Conservation (phyloP, 92 coral and sea anemone species). For the Zoanthus sansibaricus region DNA sequence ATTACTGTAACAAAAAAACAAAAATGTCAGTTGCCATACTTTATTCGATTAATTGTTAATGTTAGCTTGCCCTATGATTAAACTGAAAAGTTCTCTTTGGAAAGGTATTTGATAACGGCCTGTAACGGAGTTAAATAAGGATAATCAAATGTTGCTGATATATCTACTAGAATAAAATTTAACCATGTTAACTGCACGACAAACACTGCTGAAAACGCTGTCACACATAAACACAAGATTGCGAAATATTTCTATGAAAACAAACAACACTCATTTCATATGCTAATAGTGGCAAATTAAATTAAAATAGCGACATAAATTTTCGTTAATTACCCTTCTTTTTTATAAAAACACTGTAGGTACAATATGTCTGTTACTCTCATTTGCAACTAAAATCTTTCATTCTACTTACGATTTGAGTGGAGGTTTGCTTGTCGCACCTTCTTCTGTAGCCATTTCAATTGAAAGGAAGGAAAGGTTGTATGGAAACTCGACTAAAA, state of each 20-base stretch:
- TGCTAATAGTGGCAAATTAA: background rate
- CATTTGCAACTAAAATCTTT: too few relatives aligned
- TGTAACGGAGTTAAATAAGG: background rate
- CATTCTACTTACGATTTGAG: too few relatives aligned
- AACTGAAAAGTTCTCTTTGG: conserved; percentile 7
- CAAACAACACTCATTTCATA: background rate
- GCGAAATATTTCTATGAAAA: conserved; percentile 6
- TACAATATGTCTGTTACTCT: too few relatives aligned
- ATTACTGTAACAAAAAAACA: background rate
- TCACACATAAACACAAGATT: background rate
- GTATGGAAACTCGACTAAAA: too few relatives aligned
- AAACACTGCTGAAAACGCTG: conserved; percentile 22
- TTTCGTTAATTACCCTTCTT: too few relatives aligned
- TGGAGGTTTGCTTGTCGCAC: too few relatives aligned
- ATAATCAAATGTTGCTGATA: conserved; percentile 4
- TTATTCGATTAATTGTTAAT: too few relatives aligned
- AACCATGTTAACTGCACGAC: conserved; percentile 16
- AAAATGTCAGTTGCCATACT: background rate
- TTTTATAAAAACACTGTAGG: too few relatives aligned
- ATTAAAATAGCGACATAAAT: too few relatives aligned
- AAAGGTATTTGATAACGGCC: conserved; percentile 11
- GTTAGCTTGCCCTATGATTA: background rate
- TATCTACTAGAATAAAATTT: background rate
- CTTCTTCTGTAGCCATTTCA: too few relatives aligned
- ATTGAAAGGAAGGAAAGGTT: too few relatives aligned